A percentile compares a stretch with the other conserved stretches of the same genome.
Evolutionary conservation across 2,797 vertebrate species (phyloP).

Genomic region (Cryptoprocta ferox): DNA sequence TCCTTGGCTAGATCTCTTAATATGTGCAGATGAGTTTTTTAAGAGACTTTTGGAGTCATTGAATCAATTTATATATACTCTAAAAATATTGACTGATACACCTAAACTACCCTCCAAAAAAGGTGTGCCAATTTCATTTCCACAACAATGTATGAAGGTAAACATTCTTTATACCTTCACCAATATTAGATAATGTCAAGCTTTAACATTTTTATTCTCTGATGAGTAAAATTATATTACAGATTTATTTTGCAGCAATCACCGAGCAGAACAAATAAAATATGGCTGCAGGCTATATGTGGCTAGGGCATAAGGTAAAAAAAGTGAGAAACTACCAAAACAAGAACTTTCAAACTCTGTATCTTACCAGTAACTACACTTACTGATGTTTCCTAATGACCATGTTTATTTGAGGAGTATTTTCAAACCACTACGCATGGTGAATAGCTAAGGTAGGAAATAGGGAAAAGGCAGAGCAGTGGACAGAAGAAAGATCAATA

Average conservation of each 20-base stretch:
- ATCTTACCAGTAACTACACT: not conserved
- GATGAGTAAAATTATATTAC: not conserved
- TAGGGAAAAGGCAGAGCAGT: not conserved
- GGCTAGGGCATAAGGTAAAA: not conserved
- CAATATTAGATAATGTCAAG: not conserved
- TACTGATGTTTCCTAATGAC: conserved; percentile 24
- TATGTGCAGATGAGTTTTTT: conserved; percentile 29
- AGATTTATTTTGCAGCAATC: conserved; percentile 30
- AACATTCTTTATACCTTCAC: not conserved
- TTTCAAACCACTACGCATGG: not conserved
- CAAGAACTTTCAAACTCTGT: conserved; percentile 36
- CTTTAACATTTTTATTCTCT: not conserved
- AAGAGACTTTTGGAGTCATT: not conserved
- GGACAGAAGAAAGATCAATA: not conserved
- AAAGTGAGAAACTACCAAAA: conserved; percentile 49
- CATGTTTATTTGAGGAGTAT: not conserved
- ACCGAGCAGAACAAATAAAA: not conserved
- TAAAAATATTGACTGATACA: not conserved
- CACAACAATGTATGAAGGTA: not conserved
- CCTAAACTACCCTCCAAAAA: conserved; percentile 13
- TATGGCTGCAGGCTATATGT: not conserved
- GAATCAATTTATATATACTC: conserved; percentile 26
- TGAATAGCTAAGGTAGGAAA: conserved; percentile 1
- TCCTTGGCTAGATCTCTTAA: conserved; percentile 15
- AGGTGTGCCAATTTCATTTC: not conserved